Conservation (phyloP, 2,888 invertebrate species). For the Drosophila pseudotakahashii region DNA sequence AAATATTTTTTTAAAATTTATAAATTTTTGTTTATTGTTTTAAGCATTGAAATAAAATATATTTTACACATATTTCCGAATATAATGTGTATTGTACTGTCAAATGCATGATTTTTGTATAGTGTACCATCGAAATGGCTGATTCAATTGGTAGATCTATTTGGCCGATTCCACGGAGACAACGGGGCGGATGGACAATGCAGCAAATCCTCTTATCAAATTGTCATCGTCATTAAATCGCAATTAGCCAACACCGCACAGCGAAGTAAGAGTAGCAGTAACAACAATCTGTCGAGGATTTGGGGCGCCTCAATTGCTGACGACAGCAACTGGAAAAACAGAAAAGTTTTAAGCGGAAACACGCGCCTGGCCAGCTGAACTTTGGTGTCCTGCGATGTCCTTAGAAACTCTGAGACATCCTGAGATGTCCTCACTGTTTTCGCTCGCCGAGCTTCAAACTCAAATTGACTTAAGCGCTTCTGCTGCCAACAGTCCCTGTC, state of each 20-base stretch:
- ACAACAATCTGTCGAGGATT: slow-evolving; percentile 54
- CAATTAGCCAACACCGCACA: slow-evolving; percentile 57
- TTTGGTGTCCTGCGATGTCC: slow-evolving; percentile 28
- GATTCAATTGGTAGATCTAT: slow-evolving; percentile 46
- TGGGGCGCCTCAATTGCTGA: slow-evolving; percentile 36
- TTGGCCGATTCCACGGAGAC: slow-evolving; percentile 11
- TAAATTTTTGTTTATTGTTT: too few relatives aligned
- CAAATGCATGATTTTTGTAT: too few relatives aligned
- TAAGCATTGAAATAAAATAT: too few relatives aligned
- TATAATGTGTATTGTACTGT: too few relatives aligned
- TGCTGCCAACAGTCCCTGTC: slow-evolving; percentile 37
- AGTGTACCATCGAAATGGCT: slow-evolving; percentile 27
- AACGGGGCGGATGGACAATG: slow-evolving; percentile 27
- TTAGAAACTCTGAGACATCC: slow-evolving; percentile 1
- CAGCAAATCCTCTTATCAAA: slow-evolving; percentile 52
- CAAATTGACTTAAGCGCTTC: slow-evolving; percentile 72
- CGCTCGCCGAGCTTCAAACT: slow-evolving; percentile 43
- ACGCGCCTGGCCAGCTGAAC: slow-evolving; percentile 55
- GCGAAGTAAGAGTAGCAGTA: not conserved
- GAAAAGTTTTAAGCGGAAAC: slow-evolving; percentile 73
- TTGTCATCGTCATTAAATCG: slow-evolving; percentile 73
- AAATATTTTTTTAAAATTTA: too few relatives aligned
- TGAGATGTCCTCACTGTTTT: not conserved
- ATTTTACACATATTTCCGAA: too few relatives aligned
- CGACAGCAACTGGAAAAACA: slow-evolving; percentile 41